Conservation (phyloP, 2,797 vertebrate species). For the Pterois miles region DNA sequence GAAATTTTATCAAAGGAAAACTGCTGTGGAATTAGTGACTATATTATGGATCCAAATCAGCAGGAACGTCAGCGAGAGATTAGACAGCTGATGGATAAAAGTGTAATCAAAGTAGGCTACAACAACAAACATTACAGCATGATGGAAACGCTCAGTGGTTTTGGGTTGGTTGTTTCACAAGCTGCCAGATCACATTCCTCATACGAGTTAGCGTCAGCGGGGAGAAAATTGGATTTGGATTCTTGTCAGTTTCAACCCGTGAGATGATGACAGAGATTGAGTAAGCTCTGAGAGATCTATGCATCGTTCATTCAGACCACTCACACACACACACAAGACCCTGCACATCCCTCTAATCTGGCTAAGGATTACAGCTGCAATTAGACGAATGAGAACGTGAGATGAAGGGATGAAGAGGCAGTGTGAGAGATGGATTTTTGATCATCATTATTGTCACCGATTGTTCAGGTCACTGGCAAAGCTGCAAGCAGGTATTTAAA, state of each 20-base stretch:
- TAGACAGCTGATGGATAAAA: constrained; percentile 1
- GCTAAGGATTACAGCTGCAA: constrained; percentile 59
- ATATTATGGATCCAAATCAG: constrained; percentile 7
- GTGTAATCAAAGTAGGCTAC: constrained; percentile 3
- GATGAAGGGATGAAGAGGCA: background rate
- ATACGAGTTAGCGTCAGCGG: background rate
- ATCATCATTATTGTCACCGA: background rate
- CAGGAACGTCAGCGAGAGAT: background rate
- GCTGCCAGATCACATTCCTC: constrained; percentile 28
- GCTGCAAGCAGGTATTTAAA: background rate
- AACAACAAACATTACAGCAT: background rate
- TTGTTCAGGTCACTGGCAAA: background rate
- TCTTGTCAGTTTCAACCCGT: constrained; percentile 24
- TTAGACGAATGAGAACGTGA: constrained; percentile 62
- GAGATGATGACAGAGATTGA: constrained; percentile 37
- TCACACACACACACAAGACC: constrained; percentile 19
- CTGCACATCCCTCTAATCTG: constrained; percentile 61
- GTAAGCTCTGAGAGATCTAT: constrained; percentile 57
- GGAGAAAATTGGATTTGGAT: constrained; percentile 60
- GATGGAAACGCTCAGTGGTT: background rate
- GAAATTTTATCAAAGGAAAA: constrained; percentile 11
- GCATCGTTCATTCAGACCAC: constrained; percentile 33
- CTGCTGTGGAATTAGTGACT: background rate
- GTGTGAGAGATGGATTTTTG: background rate
- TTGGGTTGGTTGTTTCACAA: background rate